Evolutionary conservation across 1,140 invertebrate genomes (phyloP).

Genomic region (Lineus longissimus): DNA sequence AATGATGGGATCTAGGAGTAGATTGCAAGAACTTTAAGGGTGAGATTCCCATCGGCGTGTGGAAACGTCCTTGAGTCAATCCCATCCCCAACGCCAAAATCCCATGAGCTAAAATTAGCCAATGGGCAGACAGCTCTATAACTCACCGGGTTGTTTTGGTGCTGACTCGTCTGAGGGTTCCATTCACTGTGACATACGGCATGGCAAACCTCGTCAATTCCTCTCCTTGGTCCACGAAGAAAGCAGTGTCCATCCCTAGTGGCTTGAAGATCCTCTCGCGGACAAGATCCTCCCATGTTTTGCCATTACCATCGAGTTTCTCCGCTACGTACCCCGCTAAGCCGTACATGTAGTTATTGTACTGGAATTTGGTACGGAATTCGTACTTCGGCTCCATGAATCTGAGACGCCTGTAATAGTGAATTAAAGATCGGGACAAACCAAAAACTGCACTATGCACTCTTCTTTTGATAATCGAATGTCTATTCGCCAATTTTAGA

Average conservation of each 20-base stretch:
- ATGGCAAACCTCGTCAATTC: conserved; percentile 27
- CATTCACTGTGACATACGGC: conserved; percentile 27
- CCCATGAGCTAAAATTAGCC: no score
- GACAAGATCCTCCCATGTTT: conserved; percentile 38
- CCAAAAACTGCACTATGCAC: neutral
- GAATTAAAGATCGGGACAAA: neutral
- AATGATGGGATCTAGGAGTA: no score
- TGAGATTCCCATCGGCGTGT: no score
- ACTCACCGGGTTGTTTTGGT: neutral
- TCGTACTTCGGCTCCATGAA: conserved; percentile 26
- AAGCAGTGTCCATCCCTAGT: conserved; percentile 33
- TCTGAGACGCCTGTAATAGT: conserved; percentile 29
- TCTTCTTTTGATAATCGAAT: no score
- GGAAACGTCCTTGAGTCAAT: no score
- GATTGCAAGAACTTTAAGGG: no score
- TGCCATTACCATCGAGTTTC: conserved; percentile 25
- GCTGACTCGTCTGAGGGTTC: conserved; percentile 12
- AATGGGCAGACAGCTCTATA: no score
- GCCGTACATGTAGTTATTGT: conserved; percentile 48
- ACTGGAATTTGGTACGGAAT: conserved; percentile 36
- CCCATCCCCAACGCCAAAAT: no score
- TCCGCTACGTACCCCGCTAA: conserved; percentile 44
- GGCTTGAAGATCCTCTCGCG: conserved; percentile 28
- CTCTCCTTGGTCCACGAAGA: conserved; percentile 28
- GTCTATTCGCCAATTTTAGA: no score